phyloP scores from a whole-genome alignment of 2,888 invertebrate genomes.

The Cecidostiba fungosa region DNA sequence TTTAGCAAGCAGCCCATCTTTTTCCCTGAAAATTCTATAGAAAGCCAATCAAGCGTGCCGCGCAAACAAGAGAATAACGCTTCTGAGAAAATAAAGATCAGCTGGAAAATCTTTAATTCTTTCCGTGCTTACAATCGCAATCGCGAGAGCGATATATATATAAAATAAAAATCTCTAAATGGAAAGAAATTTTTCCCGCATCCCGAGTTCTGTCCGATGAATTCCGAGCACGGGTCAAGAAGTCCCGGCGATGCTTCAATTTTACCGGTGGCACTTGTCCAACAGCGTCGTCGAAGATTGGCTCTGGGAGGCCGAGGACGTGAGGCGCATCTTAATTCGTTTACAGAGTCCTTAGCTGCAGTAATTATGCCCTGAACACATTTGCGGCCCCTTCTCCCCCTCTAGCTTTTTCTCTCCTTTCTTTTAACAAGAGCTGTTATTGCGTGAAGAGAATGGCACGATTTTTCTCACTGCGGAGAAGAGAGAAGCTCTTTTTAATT shows the following conservation, averaged over 20 bases:
- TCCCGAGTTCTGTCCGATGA: constrained; percentile 53
- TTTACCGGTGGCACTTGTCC: constrained; percentile 69
- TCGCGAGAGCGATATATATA: neutral
- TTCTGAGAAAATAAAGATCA: too few relatives aligned
- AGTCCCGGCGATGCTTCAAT: constrained; percentile 76
- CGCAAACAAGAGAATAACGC: neutral
- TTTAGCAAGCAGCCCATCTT: neutral
- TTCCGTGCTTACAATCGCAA: neutral
- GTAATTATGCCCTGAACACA: constrained; percentile 57
- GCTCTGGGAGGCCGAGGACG: constrained; percentile 28
- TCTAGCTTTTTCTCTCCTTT: neutral
- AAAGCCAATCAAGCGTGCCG: neutral
- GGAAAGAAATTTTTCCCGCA: constrained; percentile 36
- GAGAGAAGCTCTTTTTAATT: constrained; percentile 48
- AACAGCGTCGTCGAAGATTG: constrained; percentile 61
- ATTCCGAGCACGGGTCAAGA: constrained; percentile 74
- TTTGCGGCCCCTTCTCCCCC: constrained; percentile 5
- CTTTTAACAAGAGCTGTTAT: constrained; percentile 37
- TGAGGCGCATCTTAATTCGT: constrained; percentile 51
- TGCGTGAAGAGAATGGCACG: constrained; percentile 30
- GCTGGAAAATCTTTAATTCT: neutral
- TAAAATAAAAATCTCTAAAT: constrained; percentile 36
- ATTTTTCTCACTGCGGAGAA: neutral
- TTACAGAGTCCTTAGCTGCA: constrained; percentile 43
- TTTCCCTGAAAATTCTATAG: neutral